Percentiles rank a stretch among this genome's conserved stretches.
These are phyloP conservation scores for Xenops minutus DNA, from an alignment of 2,797 vertebrate genomes.

Conservation along the genomic window DNA sequence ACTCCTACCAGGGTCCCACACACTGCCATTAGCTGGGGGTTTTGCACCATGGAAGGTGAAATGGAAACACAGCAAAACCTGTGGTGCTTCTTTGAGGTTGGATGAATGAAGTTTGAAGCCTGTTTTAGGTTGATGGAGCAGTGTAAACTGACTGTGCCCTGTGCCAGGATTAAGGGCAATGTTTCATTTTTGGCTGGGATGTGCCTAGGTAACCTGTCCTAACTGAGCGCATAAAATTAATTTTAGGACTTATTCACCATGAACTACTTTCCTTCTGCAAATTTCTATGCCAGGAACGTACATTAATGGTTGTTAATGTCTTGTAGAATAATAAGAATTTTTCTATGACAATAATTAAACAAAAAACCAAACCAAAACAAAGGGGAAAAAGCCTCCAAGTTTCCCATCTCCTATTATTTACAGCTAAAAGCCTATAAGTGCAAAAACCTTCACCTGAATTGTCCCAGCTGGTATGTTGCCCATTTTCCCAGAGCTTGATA, in stretches of 20 bases:
- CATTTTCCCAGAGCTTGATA: background rate
- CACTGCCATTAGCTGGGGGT: rapidly evolving
- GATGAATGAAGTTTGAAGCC: background rate
- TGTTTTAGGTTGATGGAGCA: background rate
- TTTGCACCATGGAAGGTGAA: background rate
- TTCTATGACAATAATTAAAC: background rate
- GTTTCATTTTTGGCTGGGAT: background rate
- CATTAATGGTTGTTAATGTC: background rate
- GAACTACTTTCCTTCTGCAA: background rate
- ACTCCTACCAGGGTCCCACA: background rate
- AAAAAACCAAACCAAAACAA: background rate
- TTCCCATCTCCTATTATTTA: background rate
- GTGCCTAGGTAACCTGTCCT: background rate
- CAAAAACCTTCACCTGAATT: background rate
- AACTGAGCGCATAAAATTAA: background rate
- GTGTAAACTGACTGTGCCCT: background rate
- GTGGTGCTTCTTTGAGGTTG: background rate
- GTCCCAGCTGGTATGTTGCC: background rate
- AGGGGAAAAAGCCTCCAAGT: background rate
- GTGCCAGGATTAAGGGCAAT: background rate
- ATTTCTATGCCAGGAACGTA: background rate
- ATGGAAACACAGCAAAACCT: background rate
- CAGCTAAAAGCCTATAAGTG: background rate
- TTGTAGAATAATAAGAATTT: background rate
- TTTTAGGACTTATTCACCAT: background rate